A percentile compares a stretch with the other conserved stretches of the same genome.
phyloP scores from a whole-genome alignment of 2,888 invertebrate species.

The Autographa gamma region DNA sequence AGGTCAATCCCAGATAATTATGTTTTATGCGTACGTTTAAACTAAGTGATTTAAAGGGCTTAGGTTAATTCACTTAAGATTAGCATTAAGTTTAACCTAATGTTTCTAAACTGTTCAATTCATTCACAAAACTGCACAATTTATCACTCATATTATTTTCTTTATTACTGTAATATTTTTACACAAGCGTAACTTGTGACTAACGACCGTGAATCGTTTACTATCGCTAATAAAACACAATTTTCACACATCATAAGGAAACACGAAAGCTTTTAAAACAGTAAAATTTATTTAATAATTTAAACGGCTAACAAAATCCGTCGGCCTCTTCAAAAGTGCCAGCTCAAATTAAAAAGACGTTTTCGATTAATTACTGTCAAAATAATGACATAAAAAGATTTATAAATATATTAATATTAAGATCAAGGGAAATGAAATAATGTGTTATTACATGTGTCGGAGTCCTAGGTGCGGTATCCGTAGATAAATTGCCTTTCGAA shows the following conservation, averaged over 20 bases:
- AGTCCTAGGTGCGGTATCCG: constrained; percentile 57
- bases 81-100: neutral
- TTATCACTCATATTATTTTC: neutral
- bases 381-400: constrained; percentile 47
- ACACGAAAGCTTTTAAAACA: constrained; percentile 7
- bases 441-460: constrained; percentile 32
- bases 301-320: constrained; percentile 8
- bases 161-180: neutral
- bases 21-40: constrained; percentile 36
- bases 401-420: constrained; percentile 52
- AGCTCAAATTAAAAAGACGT: constrained; percentile 33
- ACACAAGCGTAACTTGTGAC: neutral
- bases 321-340: constrained; percentile 11
- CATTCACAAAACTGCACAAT: neutral
- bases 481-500: constrained; percentile 46
- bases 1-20: constrained; percentile 45
- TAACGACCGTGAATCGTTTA: constrained; percentile 15
- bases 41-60: constrained; percentile 34
- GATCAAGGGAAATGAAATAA: constrained; percentile 57
- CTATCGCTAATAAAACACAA: constrained; percentile 16
- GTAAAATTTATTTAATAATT: neutral
- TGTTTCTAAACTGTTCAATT: neutral
- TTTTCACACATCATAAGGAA: constrained; percentile 41
- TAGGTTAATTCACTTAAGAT: constrained; percentile 36
- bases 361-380: constrained; percentile 42